Evolutionary conservation across 2,113 vertebrate species (phyloP).

Genomic region (Cavia porcellus): DNA sequence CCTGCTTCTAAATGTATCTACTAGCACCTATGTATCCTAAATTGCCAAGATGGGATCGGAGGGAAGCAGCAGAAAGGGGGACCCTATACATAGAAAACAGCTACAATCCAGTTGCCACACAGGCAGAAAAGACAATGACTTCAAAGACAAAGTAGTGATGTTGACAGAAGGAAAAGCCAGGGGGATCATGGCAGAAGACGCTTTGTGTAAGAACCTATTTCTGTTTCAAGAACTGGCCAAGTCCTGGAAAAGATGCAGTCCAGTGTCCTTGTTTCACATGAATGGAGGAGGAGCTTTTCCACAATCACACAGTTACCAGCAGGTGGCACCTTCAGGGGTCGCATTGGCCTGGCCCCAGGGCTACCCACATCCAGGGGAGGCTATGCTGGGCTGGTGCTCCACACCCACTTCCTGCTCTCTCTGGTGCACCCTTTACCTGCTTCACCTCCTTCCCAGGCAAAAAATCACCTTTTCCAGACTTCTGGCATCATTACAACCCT

Average conservation of each 20-base stretch:
- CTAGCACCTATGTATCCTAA: neutral
- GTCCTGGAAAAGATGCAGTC: neutral
- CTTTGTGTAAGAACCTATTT: neutral
- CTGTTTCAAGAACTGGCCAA: neutral
- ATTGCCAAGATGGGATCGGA: neutral
- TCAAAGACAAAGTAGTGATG: neutral
- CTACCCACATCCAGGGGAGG: accelerated
- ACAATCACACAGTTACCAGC: neutral
- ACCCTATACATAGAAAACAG: neutral
- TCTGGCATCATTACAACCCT: neutral
- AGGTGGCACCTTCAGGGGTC: accelerated
- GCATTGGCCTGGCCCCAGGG: no score
- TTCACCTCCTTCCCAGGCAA: neutral
- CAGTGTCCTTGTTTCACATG: neutral
- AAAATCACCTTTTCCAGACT: neutral
- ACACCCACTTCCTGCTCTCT: neutral
- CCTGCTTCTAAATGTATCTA: neutral
- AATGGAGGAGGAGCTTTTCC: neutral
- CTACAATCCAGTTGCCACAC: neutral
- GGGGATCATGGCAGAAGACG: neutral
- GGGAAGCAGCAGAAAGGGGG: no score
- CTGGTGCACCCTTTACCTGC: neutral
- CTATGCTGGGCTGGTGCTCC: neutral
- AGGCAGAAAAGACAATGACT: neutral
- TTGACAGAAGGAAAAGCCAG: neutral